These are phyloP conservation scores for Stegodyphus dumicola DNA, from an alignment of 1,140 invertebrate species.

Conservation along the genomic window DNA sequence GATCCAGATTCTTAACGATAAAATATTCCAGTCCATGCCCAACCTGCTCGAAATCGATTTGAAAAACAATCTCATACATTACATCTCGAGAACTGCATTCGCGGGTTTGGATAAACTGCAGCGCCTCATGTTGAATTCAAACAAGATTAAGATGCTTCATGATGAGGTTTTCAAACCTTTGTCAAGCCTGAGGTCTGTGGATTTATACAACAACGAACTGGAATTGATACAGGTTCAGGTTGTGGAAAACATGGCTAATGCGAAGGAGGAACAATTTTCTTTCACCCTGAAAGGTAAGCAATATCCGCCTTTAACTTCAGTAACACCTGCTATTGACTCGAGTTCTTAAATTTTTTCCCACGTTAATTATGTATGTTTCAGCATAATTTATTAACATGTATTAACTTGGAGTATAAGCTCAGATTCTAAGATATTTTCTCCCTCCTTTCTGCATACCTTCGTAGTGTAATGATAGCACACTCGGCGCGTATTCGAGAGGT, in stretches of 20 bases:
- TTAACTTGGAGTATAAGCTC: no score
- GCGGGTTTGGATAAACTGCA: constrained; percentile 24
- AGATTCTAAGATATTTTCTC: no score
- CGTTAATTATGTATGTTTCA: no score
- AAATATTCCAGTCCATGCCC: constrained; percentile 19
- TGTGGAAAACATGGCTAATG: constrained; percentile 20
- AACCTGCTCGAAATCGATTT: constrained; percentile 36
- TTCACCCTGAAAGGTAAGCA: constrained; percentile 34
- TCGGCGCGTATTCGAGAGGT: no score
- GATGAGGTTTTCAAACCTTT: constrained; percentile 29
- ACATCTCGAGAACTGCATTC: constrained; percentile 36
- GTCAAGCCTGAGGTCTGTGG: constrained; percentile 8
- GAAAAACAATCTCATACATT: constrained; percentile 23
- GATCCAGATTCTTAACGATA: constrained; percentile 42
- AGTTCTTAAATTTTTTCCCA: no score
- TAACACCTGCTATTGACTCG: no score
- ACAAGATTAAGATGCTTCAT: constrained; percentile 41
- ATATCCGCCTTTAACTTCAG: background rate
- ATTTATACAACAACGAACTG: constrained; percentile 37
- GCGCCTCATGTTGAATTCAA: constrained; percentile 25
- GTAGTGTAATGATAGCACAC: no score
- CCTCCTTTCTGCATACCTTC: no score
- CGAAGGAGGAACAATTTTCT: constrained; percentile 32
- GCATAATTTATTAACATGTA: no score
- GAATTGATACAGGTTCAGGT: constrained; percentile 32